These are phyloP conservation scores for Armadillidium nasatum DNA, from an alignment of 1,140 invertebrate species.

Conservation along the genomic window DNA sequence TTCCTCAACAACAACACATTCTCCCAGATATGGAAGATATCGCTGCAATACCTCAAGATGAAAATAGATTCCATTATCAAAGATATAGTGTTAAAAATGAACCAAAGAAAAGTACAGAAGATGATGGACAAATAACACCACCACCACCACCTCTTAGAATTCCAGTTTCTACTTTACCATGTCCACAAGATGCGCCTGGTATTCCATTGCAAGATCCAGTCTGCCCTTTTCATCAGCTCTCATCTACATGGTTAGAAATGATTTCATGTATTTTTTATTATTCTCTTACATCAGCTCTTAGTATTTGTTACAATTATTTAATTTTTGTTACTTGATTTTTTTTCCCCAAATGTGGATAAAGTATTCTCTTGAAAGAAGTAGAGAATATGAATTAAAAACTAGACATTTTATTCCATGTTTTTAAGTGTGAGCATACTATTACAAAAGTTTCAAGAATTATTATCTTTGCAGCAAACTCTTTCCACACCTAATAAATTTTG, in stretches of 20 bases:
- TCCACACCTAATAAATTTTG: too few relatives aligned
- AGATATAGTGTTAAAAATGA: slow-evolving; percentile 12
- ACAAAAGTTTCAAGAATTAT: too few relatives aligned
- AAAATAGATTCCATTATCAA: not conserved
- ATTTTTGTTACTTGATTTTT: too few relatives aligned
- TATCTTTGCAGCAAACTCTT: too few relatives aligned
- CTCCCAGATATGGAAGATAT: slow-evolving; percentile 35
- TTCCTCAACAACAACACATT: slow-evolving; percentile 5
- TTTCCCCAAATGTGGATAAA: too few relatives aligned
- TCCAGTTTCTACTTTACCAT: slow-evolving; percentile 34
- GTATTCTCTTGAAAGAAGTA: too few relatives aligned
- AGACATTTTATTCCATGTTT: too few relatives aligned
- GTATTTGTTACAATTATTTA: too few relatives aligned
- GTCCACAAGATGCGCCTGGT: slow-evolving; percentile 42
- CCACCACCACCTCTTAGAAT: slow-evolving; percentile 32
- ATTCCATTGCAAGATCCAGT: slow-evolving; percentile 50
- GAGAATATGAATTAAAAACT: too few relatives aligned
- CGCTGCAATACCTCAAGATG: slow-evolving; percentile 18
- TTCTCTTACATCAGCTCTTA: too few relatives aligned
- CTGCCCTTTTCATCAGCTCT: slow-evolving; percentile 54
- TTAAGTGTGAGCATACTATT: too few relatives aligned
- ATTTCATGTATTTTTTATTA: too few relatives aligned
- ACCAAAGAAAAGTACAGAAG: not conserved
- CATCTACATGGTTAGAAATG: slow-evolving; percentile 52
- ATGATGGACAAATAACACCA: not conserved